These are phyloP conservation scores for Paramormyrops kingsleyae DNA, from an alignment of 2,113 vertebrate genomes.

Conservation along the genomic window DNA sequence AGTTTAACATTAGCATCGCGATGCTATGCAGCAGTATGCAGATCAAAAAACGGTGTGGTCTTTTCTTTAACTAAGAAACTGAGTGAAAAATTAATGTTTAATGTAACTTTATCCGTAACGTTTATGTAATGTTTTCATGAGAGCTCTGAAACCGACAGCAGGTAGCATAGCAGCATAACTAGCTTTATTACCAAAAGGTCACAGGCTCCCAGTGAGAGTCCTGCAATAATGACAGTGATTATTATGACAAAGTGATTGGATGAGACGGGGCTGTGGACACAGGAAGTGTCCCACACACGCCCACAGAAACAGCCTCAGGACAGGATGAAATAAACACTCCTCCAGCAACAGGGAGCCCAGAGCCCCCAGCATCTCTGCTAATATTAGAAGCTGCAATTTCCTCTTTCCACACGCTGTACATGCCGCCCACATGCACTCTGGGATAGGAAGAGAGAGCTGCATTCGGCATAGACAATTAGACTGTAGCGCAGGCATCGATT, in stretches of 20 bases:
- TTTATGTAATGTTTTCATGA: neutral
- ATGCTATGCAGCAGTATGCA: neutral
- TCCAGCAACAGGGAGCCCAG: constrained; percentile 40
- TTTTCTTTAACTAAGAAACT: neutral
- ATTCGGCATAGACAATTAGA: constrained; percentile 62
- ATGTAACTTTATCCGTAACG: neutral
- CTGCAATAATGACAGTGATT: neutral
- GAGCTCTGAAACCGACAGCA: neutral
- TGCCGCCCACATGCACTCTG: constrained; percentile 55
- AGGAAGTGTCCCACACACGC: neutral
- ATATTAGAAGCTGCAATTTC: constrained; percentile 67
- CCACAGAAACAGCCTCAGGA: neutral
- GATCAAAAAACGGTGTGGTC: neutral
- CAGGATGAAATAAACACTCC: constrained; percentile 45
- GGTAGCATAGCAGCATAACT: neutral
- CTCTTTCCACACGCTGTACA: constrained; percentile 54
- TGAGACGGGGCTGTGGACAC: constrained; percentile 3
- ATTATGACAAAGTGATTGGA: neutral
- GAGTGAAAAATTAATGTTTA: neutral
- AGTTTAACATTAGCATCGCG: neutral
- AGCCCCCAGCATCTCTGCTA: constrained; percentile 51
- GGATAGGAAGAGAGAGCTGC: constrained; percentile 57
- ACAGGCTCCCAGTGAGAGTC: neutral
- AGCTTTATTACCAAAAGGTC: neutral
- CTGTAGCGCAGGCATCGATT: constrained; percentile 47